A percentile compares a stretch with the other conserved stretches of the same genome.
Evolutionary conservation across 1,140 invertebrate genomes (phyloP).

Genomic region (Cyclina sinensis): DNA sequence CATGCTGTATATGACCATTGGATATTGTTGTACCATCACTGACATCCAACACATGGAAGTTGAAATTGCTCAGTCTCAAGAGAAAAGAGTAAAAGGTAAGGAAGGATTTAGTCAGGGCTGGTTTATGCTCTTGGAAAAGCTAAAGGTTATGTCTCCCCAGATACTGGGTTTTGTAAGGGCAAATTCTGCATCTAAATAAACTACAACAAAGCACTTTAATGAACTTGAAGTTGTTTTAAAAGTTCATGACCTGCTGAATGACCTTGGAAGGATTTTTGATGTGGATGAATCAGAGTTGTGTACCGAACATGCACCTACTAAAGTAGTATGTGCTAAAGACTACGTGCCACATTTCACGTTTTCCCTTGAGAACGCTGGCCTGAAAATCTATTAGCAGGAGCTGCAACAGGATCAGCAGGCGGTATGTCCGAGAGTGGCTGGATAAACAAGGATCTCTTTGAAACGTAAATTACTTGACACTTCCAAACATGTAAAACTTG

Average conservation of each 20-base stretch:
- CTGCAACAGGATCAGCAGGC: background rate
- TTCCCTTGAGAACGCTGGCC: conserved; percentile 22
- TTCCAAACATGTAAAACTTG: background rate
- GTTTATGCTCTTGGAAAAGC: conserved; percentile 27
- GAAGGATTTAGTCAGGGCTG: conserved; percentile 29
- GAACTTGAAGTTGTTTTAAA: background rate
- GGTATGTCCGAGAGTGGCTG: conserved; percentile 22
- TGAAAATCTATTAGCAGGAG: background rate
- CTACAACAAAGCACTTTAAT: background rate
- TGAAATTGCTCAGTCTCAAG: too few relatives aligned
- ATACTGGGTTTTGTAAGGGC: background rate
- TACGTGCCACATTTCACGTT: conserved; percentile 4
- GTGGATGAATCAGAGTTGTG: conserved; percentile 50
- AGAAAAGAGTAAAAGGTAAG: too few relatives aligned
- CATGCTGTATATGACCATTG: too few relatives aligned
- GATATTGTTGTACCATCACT: too few relatives aligned
- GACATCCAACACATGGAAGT: too few relatives aligned
- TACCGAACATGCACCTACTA: background rate
- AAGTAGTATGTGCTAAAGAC: conserved; percentile 24
- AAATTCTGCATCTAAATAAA: background rate
- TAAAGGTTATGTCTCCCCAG: background rate
- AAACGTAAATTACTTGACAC: background rate
- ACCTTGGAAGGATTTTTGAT: conserved; percentile 45
- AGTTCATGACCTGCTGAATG: background rate
- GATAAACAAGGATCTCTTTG: background rate